These are phyloP conservation scores for Saguinus imperator DNA, from an alignment of 2,113 vertebrate species.

Conservation along the genomic window DNA sequence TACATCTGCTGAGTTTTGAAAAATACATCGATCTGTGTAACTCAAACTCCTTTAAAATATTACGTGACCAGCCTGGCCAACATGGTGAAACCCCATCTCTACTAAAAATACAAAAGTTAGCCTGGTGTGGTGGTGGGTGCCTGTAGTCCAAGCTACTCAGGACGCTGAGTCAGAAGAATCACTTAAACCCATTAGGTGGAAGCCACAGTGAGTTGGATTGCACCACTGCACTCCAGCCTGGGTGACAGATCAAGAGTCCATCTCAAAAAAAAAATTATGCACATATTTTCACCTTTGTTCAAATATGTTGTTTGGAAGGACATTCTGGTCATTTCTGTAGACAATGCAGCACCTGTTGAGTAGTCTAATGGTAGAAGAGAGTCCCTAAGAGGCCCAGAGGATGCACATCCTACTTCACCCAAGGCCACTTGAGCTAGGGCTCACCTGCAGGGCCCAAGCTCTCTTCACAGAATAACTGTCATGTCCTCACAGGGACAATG, in stretches of 20 bases:
- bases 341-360: rapidly evolving
- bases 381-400: not conserved
- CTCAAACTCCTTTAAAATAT: not conserved
- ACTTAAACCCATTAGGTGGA: too few species aligned
- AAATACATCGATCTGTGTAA: not conserved
- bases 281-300: not conserved
- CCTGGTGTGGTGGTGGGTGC: too few species aligned
- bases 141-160: too few species aligned
- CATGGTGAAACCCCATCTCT: too few species aligned
- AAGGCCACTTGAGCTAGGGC: not conserved
- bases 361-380: rapidly evolving
- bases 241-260: too few species aligned
- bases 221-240: too few species aligned
- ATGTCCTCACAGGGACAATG: not conserved
- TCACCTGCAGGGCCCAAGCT: not conserved
- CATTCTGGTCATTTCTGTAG: not conserved
- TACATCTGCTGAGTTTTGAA: not conserved
- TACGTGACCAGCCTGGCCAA: too few species aligned
- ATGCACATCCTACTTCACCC: too few species aligned
- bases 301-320: not conserved
- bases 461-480: not conserved
- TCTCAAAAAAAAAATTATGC: not conserved
- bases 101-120: too few species aligned
- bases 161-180: too few species aligned
- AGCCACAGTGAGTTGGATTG: too few species aligned